Evolutionary conservation across 1,140 invertebrate genomes (phyloP), one percentile per base, ranked within the genome.

Genomic region (Pygmarrhopalites habei): DNA sequence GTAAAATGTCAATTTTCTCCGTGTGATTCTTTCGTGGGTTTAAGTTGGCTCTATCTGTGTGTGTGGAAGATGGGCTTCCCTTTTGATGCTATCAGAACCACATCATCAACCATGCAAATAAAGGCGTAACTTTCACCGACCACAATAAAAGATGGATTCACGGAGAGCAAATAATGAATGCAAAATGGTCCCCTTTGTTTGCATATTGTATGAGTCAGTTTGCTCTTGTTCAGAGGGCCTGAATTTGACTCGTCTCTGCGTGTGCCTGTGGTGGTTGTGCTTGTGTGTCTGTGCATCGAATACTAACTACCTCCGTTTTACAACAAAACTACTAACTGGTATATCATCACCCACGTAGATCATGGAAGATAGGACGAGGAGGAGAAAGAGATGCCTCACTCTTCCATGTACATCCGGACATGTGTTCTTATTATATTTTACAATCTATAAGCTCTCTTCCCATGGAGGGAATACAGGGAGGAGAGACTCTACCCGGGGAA

Each of bases 101-200:
- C 46, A 49, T 49, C 46, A 49, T 49, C 46, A 49, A 21, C 46
- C 46, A 49, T 49, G 46, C 46, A 49, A 49, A 49, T 49, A 49
- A 19, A 49, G 23, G 46, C 46, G 46, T 49, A 49, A 49, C 46
- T 49, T 49, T 19, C 14, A 49, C 12, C 46, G 7, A 49, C 46
- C 23, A 49, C 46, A 49, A 49, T 49, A 49, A 49, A 49, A 49
- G 46, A 49, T 21, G 46, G 46, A 49, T 49, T 49, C 46, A 49
- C 7, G 7, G n/a, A n/a, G 7, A 14, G 23, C 46, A 15, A 14
- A 49, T 59, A 59, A 59, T 59, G 57, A 59, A 59, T 59, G 43
- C 57, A 59, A 59, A 59, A 59, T 47, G 39, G 41, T 29, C 39
- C 26, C 14, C 25, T 59, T 59, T 59, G 41, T 59, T 23, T 59